Conservation (phyloP, 1,140 invertebrate genomes). For the Eupeodes corollae region DNA sequence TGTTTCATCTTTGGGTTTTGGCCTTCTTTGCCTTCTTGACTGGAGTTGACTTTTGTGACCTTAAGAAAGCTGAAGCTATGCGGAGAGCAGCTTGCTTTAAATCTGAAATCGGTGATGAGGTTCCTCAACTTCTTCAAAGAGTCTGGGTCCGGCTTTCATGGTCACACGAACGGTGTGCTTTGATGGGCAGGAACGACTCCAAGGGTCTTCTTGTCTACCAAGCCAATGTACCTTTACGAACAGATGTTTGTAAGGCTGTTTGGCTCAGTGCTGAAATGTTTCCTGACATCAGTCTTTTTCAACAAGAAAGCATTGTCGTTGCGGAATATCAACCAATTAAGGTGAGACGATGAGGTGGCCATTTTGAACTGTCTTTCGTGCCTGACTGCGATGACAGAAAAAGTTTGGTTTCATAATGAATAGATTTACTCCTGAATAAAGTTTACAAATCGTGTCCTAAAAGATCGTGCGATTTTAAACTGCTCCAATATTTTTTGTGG, state of each 20-base stretch:
- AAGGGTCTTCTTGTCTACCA: slow-evolving; percentile 78
- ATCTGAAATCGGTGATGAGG: slow-evolving; percentile 64
- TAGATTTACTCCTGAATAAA: too few species aligned
- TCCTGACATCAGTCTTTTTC: slow-evolving; percentile 81
- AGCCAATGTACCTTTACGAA: slow-evolving; percentile 82
- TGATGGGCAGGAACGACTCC: slow-evolving; percentile 73
- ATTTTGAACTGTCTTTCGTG: slow-evolving; percentile 22
- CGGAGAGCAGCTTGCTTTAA: slow-evolving; percentile 72
- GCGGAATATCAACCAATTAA: slow-evolving; percentile 87
- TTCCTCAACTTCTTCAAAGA: slow-evolving; percentile 73
- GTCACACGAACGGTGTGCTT: slow-evolving; percentile 58
- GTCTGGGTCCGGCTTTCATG: slow-evolving; percentile 72
- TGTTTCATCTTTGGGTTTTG: too few species aligned
- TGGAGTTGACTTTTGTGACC: slow-evolving; percentile 73
- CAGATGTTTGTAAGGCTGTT: slow-evolving; percentile 84
- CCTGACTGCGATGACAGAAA: slow-evolving; percentile 10
- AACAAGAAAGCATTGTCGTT: slow-evolving; percentile 86
- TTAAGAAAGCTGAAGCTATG: slow-evolving; percentile 77
- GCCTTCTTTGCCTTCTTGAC: slow-evolving; percentile 69
- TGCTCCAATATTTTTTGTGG: too few species aligned
- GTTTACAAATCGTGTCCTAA: too few species aligned
- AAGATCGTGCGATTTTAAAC: too few species aligned
- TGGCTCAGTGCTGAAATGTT: slow-evolving; percentile 82
- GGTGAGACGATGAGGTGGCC: slow-evolving; percentile 51
- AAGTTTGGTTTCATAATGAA: too few species aligned